Evolutionary conservation across 2,113 vertebrate species (phyloP).

Genomic region (Pterophyllum scalare): DNA sequence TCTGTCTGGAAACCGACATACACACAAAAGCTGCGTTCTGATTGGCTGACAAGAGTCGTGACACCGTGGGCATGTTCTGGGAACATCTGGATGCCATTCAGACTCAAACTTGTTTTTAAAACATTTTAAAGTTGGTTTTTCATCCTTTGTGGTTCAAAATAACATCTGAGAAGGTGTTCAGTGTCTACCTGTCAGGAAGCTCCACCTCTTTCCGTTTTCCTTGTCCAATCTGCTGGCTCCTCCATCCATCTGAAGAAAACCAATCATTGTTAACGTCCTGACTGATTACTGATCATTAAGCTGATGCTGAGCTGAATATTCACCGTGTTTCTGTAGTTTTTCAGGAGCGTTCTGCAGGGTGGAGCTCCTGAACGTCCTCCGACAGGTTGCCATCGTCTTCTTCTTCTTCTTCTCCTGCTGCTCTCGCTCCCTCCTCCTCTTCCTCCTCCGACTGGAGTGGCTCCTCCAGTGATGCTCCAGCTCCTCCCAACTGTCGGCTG

Average conservation of each 20-base stretch:
- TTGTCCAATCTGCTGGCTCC: background rate
- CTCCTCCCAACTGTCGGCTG: conserved; percentile 51
- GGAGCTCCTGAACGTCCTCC: background rate
- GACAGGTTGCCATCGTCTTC: background rate
- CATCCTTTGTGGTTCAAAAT: background rate
- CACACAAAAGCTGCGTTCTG: background rate
- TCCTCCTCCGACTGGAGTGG: conserved; percentile 14
- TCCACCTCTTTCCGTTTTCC: background rate
- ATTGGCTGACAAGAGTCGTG: background rate
- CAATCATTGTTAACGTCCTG: background rate
- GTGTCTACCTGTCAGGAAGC: conserved; percentile 22
- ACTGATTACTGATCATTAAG: background rate
- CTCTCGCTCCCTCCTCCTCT: background rate
- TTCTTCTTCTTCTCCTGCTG: conserved; percentile 16
- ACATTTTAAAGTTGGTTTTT: too few relatives aligned
- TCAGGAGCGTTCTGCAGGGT: background rate
- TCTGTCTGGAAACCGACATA: background rate
- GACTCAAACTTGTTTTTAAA: background rate
- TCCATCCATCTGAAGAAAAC: conserved; percentile 19
- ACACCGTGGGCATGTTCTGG: background rate
- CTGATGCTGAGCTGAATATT: conserved; percentile 54
- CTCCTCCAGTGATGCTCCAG: conserved; percentile 70
- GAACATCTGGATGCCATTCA: background rate
- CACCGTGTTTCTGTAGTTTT: conserved; percentile 5
- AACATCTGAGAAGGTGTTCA: background rate